phyloP scores from a whole-genome alignment of 2,888 invertebrate species.

The Mythimna vitellina region DNA sequence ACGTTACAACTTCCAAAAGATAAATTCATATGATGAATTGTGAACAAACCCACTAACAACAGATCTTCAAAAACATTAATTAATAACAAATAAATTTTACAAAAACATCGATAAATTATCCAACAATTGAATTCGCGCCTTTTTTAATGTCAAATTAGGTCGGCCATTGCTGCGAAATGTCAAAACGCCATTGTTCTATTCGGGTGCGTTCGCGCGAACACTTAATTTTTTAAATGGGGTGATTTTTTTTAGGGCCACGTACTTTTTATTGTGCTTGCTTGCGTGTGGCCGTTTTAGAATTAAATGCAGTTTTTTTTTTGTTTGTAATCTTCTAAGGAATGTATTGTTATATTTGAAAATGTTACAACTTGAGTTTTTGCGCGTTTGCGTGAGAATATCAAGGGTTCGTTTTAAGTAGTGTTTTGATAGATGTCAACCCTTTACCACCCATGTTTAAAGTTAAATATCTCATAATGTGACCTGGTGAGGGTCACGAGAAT shows the following conservation, averaged over 20 bases:
- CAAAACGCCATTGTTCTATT: constrained; percentile 75
- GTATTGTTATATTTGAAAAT: constrained; percentile 54
- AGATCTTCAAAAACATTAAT: constrained; percentile 72
- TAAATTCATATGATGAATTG: neutral
- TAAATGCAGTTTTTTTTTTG: constrained; percentile 48
- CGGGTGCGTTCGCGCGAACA: constrained; percentile 83
- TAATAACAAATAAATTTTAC: constrained; percentile 82
- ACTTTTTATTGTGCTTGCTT: constrained; percentile 53
- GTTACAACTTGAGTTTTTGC: constrained; percentile 65
- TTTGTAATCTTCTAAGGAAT: constrained; percentile 60
- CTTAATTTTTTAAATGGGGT: constrained; percentile 80
- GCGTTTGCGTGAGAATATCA: constrained; percentile 62
- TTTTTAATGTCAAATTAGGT: constrained; percentile 89
- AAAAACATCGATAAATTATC: constrained; percentile 88
- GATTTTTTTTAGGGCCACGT: constrained; percentile 68
- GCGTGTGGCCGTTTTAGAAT: constrained; percentile 64
- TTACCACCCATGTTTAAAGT: constrained; percentile 38
- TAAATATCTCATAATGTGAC: neutral
- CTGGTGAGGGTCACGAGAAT: too few relatives aligned
- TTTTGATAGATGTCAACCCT: constrained; percentile 45
- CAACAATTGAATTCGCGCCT: constrained; percentile 87
- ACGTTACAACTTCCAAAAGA: neutral
- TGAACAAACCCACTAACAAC: neutral
- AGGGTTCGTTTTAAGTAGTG: constrained; percentile 25
- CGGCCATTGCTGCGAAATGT: constrained; percentile 84